These are phyloP conservation scores for Lophius americanus DNA, from an alignment of 2,797 vertebrate species.

Conservation along the genomic window DNA sequence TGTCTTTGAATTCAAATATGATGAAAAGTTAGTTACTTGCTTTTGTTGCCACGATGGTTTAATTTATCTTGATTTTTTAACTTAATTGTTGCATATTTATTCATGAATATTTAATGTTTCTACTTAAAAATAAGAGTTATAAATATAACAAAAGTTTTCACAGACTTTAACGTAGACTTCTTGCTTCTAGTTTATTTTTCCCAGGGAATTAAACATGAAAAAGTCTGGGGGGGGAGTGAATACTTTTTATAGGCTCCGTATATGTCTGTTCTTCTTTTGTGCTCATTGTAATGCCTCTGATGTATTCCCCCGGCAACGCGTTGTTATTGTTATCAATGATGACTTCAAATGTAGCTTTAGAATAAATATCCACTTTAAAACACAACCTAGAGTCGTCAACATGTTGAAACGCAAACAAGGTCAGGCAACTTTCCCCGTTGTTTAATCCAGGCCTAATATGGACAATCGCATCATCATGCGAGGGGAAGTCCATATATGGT, in stretches of 20 bases:
- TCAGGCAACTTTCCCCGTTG: neutral
- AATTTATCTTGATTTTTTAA: constrained; percentile 6
- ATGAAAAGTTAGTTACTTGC: neutral
- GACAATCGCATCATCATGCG: neutral
- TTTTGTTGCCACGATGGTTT: neutral
- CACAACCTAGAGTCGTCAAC: constrained; percentile 17
- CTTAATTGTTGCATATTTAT: constrained; percentile 23
- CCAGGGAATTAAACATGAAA: constrained; percentile 43
- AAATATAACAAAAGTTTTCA: constrained; percentile 33
- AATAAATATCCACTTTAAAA: constrained; percentile 32
- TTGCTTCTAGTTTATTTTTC: constrained; percentile 16
- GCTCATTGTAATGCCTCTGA: constrained; percentile 57
- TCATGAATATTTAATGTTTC: constrained; percentile 36
- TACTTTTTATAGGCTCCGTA: constrained; percentile 47
- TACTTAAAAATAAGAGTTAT: constrained; percentile 10
- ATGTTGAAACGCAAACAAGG: constrained; percentile 4
- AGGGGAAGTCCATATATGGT: neutral
- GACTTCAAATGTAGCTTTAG: constrained; percentile 42
- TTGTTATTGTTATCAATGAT: constrained; percentile 46
- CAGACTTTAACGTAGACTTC: constrained; percentile 10
- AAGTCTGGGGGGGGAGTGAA: constrained; percentile 22
- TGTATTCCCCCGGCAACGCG: constrained; percentile 48
- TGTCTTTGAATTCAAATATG: neutral
- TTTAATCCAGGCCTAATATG: constrained; percentile 4
- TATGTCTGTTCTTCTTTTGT: constrained; percentile 30